A percentile compares a stretch with the other conserved stretches of the same genome.
These are phyloP conservation scores for Pachypanchax playfairii DNA, from an alignment of 2,113 vertebrate genomes.

Conservation along the genomic window DNA sequence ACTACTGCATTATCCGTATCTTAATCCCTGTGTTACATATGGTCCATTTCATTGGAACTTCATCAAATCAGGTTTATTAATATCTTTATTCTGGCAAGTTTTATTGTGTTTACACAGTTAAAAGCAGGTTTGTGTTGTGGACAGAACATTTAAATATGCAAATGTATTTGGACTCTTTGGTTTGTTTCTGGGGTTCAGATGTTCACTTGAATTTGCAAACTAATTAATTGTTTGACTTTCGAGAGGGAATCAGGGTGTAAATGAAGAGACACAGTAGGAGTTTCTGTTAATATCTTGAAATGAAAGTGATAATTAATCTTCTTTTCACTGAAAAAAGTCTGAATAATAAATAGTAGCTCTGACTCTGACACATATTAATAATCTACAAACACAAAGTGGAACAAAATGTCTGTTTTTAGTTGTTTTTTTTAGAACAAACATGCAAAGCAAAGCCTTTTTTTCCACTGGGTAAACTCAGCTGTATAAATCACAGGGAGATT, in stretches of 20 bases:
- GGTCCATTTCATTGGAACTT: not conserved
- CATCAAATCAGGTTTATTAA: not conserved
- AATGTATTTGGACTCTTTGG: not conserved
- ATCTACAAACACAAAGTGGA: conserved; percentile 3
- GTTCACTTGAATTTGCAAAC: conserved; percentile 2
- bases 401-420: conserved; percentile 9
- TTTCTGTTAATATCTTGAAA: conserved; percentile 14
- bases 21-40: too few relatives aligned
- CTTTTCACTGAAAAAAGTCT: conserved; percentile 1
- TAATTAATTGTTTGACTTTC: not conserved
- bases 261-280: not conserved
- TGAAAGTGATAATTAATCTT: conserved; percentile 4
- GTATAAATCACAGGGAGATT: conserved; percentile 29
- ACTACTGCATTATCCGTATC: too few relatives aligned
- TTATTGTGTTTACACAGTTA: not conserved
- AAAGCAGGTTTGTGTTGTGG: not conserved
- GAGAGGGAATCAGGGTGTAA: not conserved
- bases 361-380: conserved; percentile 2
- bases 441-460: conserved; percentile 17
- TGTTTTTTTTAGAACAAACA: conserved; percentile 33
- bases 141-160: not conserved
- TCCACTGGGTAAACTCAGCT: conserved; percentile 27
- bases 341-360: not conserved
- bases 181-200: conserved; percentile 5
- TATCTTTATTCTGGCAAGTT: not conserved